Evolutionary conservation across 2,797 vertebrate genomes (phyloP).

Genomic region (Chrosomus eos): DNA sequence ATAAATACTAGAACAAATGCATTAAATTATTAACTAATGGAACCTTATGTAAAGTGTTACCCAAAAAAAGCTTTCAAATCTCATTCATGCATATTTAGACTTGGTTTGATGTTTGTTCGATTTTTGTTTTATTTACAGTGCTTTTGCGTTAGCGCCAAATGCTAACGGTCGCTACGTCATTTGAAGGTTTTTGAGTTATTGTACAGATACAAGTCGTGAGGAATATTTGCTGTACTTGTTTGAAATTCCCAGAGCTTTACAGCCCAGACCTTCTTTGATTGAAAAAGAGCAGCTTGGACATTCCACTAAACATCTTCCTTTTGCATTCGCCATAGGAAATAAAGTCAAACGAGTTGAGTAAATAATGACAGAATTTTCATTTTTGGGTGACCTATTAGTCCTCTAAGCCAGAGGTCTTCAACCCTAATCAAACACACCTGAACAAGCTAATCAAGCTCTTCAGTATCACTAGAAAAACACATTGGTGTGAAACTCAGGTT

Average conservation of each 20-base stretch:
- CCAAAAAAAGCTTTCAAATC: neutral
- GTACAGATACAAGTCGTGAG: neutral
- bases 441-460: neutral
- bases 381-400: neutral
- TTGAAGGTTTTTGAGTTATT: neutral
- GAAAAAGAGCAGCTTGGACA: slow-evolving; percentile 9
- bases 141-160: neutral
- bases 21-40: neutral
- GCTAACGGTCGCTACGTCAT: neutral
- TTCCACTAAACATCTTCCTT: neutral
- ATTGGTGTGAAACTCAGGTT: neutral
- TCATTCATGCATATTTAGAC: neutral
- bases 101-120: neutral
- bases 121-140: neutral
- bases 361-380: slow-evolving; percentile 1
- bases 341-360: neutral
- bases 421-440: neutral
- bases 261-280: neutral
- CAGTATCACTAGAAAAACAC: neutral
- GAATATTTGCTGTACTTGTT: neutral
- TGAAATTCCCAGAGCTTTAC: neutral
- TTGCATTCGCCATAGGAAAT: neutral
- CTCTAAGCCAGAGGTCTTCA: slow-evolving; percentile 60
- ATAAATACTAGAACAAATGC: neutral
- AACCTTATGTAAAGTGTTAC: neutral